phyloP scores from a whole-genome alignment of 2,888 invertebrate species.

The Eupithecia exiguata region DNA sequence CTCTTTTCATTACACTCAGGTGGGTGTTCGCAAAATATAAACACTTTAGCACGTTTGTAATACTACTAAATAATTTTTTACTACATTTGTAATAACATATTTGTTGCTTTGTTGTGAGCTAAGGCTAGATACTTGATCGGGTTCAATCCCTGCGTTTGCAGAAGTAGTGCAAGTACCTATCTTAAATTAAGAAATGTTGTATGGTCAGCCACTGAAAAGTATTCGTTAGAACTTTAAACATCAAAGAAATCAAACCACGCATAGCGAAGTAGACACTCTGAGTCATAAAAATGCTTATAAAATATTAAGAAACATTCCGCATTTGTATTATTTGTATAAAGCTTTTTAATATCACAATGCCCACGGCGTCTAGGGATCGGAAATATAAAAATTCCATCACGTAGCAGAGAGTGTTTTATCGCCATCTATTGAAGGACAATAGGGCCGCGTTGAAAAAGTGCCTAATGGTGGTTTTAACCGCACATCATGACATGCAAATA shows the following conservation, averaged over 20 bases:
- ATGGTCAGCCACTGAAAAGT: neutral
- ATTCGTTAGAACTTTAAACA: conserved; percentile 28
- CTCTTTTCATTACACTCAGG: neutral
- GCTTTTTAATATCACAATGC: conserved; percentile 59
- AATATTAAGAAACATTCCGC: conserved; percentile 39
- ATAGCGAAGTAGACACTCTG: conserved; percentile 19
- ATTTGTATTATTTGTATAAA: conserved; percentile 48
- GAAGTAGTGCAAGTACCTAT: too few species aligned
- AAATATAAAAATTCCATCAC: conserved; percentile 82
- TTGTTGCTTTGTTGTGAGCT: neutral
- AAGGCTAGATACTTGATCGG: too few species aligned
- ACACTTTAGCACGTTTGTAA: neutral
- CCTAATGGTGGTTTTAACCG: conserved; percentile 53
- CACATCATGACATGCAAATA: conserved; percentile 53
- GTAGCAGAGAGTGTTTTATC: conserved; percentile 71
- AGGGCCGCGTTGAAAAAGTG: conserved; percentile 68
- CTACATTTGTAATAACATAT: neutral
- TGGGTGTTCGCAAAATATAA: conserved; percentile 2
- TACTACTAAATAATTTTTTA: neutral
- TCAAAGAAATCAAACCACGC: conserved; percentile 30
- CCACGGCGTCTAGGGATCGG: conserved; percentile 70
- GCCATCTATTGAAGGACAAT: conserved; percentile 76
- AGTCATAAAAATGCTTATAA: conserved; percentile 41
- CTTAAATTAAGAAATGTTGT: neutral
- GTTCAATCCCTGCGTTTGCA: too few species aligned